Percentiles rank a stretch among this genome's conserved stretches.
These are phyloP conservation scores for Nycticorax nycticorax DNA, from an alignment of 2,113 vertebrate species.

Conservation along the genomic window DNA sequence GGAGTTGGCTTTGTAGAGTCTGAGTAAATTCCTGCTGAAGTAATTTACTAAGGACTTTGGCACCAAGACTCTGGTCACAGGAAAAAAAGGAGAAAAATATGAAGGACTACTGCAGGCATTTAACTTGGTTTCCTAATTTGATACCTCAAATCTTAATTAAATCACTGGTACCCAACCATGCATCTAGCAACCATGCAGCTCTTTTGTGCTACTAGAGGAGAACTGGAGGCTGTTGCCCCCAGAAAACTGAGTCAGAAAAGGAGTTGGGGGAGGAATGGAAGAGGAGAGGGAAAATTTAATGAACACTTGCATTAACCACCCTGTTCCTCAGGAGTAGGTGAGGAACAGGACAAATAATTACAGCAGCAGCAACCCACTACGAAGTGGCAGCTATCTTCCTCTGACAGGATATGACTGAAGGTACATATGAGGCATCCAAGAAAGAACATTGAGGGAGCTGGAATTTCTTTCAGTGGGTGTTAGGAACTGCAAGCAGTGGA, in stretches of 20 bases:
- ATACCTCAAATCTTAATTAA: not conserved
- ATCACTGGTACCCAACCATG: not conserved
- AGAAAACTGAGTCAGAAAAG: not conserved
- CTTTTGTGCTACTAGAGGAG: not conserved
- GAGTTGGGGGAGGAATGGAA: not conserved
- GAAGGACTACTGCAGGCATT: not conserved
- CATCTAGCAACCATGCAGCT: not conserved
- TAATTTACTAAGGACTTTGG: not conserved
- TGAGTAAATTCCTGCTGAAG: not conserved
- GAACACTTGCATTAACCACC: not conserved
- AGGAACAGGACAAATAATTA: not conserved
- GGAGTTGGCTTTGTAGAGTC: not conserved
- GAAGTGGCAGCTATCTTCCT: not conserved
- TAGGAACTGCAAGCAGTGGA: not conserved
- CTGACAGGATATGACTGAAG: not conserved
- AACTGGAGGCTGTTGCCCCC: not conserved
- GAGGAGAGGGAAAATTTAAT: not conserved
- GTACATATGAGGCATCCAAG: not conserved
- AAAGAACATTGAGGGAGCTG: not conserved
- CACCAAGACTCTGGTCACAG: not conserved
- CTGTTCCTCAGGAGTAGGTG: not conserved
- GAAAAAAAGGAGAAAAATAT: not conserved
- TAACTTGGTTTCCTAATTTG: not conserved
- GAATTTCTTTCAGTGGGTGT: not conserved
- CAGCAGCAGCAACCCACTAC: not conserved